Percentiles rank a stretch among this genome's conserved stretches.
Conservation (phyloP, 2,888 invertebrate species). For the Cephus runcator region DNA sequence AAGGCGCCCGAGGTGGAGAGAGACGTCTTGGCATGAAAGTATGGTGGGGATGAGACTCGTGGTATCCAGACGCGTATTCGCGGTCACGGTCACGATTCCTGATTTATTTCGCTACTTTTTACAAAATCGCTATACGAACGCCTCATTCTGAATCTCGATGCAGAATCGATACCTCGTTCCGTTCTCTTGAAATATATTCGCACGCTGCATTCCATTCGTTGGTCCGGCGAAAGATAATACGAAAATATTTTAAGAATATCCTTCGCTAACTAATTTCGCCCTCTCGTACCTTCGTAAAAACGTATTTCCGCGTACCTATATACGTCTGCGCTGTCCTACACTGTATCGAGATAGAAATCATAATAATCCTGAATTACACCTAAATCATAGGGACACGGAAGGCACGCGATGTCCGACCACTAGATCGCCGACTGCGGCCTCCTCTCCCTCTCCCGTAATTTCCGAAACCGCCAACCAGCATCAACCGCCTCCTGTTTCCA, state of each 20-base stretch:
- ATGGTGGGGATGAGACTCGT: not conserved
- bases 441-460: not conserved
- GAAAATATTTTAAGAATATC: too few relatives aligned
- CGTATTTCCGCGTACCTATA: not conserved
- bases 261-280: too few relatives aligned
- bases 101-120: not conserved
- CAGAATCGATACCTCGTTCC: not conserved
- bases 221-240: not conserved
- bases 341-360: not conserved
- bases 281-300: too few relatives aligned
- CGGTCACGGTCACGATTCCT: not conserved
- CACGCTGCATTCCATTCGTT: not conserved
- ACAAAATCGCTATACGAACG: not conserved
- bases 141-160: not conserved
- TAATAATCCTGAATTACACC: not conserved
- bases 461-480: not conserved
- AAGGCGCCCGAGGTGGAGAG: not conserved
- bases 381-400: not conserved
- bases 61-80: not conserved
- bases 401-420: not conserved
- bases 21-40: not conserved
- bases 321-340: not conserved
- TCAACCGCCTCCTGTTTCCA: slow-evolving; percentile 20
- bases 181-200: not conserved
- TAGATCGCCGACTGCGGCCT: not conserved